These are phyloP conservation scores for Centroberyx gerrardi DNA, from an alignment of 2,797 vertebrate genomes.

Conservation along the genomic window DNA sequence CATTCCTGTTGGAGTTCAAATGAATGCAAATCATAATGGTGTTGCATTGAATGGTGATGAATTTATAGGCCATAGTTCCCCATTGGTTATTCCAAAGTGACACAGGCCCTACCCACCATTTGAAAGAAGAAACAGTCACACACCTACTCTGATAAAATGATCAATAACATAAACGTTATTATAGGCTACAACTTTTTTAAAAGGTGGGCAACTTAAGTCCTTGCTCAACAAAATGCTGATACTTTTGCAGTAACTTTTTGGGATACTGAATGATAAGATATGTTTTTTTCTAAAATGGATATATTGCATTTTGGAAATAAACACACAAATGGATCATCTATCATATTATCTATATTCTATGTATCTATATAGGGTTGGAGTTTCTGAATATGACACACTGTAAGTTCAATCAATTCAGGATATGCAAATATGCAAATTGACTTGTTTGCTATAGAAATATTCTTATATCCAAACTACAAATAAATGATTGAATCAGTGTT, in stretches of 20 bases:
- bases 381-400: not conserved
- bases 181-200: not conserved
- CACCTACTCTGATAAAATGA: not conserved
- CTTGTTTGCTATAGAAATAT: too few relatives aligned
- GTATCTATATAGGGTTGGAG: not conserved
- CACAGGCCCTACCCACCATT: too few relatives aligned
- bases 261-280: not conserved
- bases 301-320: slow-evolving; percentile 11
- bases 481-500: not conserved
- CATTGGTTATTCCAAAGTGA: too few relatives aligned
- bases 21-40: not conserved
- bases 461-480: not conserved
- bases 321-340: slow-evolving; percentile 10
- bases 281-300: not conserved
- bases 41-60: not conserved
- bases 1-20: not conserved
- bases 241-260: not conserved
- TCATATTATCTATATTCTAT: slow-evolving; percentile 14
- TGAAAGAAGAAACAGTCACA: too few relatives aligned
- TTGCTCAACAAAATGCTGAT: not conserved
- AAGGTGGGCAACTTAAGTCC: too few relatives aligned
- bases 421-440: too few relatives aligned
- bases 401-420: too few relatives aligned
- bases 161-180: not conserved
- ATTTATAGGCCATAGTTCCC: too few relatives aligned